These are phyloP conservation scores for Micromesistius poutassou DNA, from an alignment of 2,797 vertebrate species.

Conservation along the genomic window DNA sequence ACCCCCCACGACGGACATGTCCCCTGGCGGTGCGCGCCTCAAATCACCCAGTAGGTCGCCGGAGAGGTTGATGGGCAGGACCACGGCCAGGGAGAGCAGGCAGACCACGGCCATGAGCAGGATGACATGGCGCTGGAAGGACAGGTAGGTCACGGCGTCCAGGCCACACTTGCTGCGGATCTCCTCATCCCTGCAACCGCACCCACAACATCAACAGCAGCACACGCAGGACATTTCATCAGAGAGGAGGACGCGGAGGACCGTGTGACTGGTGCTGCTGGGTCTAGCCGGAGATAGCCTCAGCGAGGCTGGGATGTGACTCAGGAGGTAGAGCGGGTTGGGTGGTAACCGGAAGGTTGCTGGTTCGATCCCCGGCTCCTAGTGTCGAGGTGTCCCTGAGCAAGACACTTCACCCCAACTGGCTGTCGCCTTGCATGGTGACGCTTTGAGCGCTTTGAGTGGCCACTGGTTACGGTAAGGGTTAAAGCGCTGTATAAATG, in stretches of 20 bases:
- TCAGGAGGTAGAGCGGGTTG: no score
- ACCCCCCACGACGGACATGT: slow-evolving; percentile 36
- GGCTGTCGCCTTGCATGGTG: no score
- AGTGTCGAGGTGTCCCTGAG: no score
- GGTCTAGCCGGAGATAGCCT: no score
- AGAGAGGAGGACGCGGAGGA: not conserved
- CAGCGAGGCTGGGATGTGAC: no score
- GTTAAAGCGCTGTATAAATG: no score
- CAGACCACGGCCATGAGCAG: slow-evolving; percentile 85
- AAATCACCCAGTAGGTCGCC: slow-evolving; percentile 88
- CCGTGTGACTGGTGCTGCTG: not conserved
- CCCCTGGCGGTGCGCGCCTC: slow-evolving; percentile 32
- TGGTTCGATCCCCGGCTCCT: no score
- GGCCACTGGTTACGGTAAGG: no score
- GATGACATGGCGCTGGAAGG: slow-evolving; percentile 94
- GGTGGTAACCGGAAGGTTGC: no score
- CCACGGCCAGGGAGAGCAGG: slow-evolving; percentile 88
- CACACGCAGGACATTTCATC: not conserved
- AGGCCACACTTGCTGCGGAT: slow-evolving; percentile 94
- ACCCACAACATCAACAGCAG: not conserved
- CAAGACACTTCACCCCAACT: no score
- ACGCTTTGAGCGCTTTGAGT: no score
- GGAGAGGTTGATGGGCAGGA: slow-evolving; percentile 93
- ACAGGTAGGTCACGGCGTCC: slow-evolving; percentile 92
- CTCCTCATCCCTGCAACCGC: slow-evolving; percentile 82